Base-by-base conservation (phyloP, 35 echinoderm and acorn worm genomes). In the Chiridota heheva region DNA sequence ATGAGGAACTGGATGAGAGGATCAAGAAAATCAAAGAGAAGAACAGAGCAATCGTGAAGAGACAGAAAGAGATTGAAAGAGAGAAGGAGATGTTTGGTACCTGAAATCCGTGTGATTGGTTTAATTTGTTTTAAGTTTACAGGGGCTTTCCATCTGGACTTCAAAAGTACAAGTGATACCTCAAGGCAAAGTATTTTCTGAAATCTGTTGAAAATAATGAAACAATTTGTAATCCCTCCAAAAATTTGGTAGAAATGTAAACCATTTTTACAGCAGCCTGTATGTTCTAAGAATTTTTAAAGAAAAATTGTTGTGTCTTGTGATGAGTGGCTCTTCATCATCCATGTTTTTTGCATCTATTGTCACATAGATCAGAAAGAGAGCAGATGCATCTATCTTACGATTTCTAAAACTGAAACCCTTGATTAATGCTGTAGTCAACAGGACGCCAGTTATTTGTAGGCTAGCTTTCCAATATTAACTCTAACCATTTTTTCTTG, bases 1-100 rank as follows among this genome's bases (percentile, higher is more conserved):
- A 95, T 32, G 81, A 85, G 7, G 70, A 44, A 13, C 65, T 95
- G 22, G 86, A 89, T 17, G 91, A 75, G 35, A 89, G 57, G 40
- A 95, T 95, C 30, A 58, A 55, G 33, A 84, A 66, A 44, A 95
- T 95, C 34, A 78, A 89, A 40, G 81, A 62, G 31, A 84, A 89
- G 37, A 95, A 95, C 89, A 86, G 86, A 28, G 86, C 91, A 72
- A 95, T 95, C 41, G n/a, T 89, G n/a, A 69, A 89, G 46, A 76
- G 86, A 40, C 86, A 95, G 62, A 77, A 72, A 37, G 78, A 89
- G 42, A 95, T 95, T 45, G 86, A 89, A 60, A 80, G 77, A 53
- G 91, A 95, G 57, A 95, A 95, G 68, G 73, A 89, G 66, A 69
- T 84, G 53, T 95, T 84, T 73, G 85, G 86, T 32, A 83, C 32